Percentiles rank a stretch among this genome's conserved stretches.
Evolutionary conservation across 2,113 vertebrate species (phyloP).

Genomic region (Conger conger): DNA sequence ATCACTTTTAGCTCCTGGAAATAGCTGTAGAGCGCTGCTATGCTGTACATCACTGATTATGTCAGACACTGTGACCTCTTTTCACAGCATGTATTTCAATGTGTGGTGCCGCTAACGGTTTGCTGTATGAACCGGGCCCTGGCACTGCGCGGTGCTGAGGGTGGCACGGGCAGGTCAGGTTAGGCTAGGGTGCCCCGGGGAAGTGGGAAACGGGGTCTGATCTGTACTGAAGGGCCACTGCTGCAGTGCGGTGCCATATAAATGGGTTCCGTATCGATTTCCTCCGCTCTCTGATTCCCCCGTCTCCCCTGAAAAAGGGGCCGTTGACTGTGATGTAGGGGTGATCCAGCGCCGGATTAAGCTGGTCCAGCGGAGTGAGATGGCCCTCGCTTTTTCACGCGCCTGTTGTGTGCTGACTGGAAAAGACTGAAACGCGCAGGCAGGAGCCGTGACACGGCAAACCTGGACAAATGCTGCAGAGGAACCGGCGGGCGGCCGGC

Average conservation of each 20-base stretch:
- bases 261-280: constrained; percentile 25
- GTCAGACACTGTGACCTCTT: neutral
- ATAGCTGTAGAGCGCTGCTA: neutral
- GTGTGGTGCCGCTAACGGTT: neutral
- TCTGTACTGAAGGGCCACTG: neutral
- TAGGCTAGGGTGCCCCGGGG: neutral
- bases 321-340: neutral
- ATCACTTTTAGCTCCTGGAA: constrained; percentile 4
- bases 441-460: neutral
- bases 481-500: neutral
- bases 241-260: neutral
- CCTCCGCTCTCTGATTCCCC: neutral
- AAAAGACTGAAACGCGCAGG: neutral
- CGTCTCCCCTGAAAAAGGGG: neutral
- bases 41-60: neutral
- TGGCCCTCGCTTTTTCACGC: neutral
- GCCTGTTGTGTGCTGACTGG: neutral
- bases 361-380: neutral
- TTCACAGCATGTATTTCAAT: neutral
- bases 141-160: neutral
- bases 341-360: neutral
- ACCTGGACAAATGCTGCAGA: neutral
- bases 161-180: neutral
- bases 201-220: constrained; percentile 6
- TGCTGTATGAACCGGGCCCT: neutral